phyloP scores from a whole-genome alignment of 2,113 vertebrate genomes.

The Hystrix cristata region DNA sequence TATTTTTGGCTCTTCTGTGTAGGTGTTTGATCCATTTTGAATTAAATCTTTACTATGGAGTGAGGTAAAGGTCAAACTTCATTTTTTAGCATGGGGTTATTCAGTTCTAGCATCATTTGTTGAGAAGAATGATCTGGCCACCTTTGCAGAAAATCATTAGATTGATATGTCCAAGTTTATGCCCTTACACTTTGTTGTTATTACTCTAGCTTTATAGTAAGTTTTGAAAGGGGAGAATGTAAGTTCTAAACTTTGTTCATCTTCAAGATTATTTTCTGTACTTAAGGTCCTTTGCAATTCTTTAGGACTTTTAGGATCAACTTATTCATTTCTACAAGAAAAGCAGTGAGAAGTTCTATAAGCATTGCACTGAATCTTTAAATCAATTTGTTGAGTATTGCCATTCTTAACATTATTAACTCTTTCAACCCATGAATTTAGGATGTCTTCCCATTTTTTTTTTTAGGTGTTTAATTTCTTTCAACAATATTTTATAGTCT shows the following conservation, averaged over 20 bases:
- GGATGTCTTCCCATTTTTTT: not conserved
- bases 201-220: not conserved
- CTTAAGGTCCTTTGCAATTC: not conserved
- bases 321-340: not conserved
- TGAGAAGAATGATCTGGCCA: not conserved
- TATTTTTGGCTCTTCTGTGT: not conserved
- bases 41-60: not conserved
- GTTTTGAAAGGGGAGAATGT: not conserved
- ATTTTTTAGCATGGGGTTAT: not conserved
- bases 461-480: constrained; percentile 42
- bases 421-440: not conserved
- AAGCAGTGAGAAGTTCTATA: not conserved
- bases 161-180: not conserved
- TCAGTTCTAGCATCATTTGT: not conserved
- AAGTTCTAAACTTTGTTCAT: not conserved
- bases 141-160: not conserved
- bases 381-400: not conserved
- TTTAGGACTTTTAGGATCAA: not conserved
- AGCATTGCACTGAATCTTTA: not conserved
- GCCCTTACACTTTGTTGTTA: not conserved
- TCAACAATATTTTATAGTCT: not conserved
- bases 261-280: not conserved
- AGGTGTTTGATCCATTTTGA: not conserved
- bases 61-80: not conserved
- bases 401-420: not conserved